A percentile compares a stretch with the other conserved stretches of the same genome.
phyloP scores from a whole-genome alignment of 2,888 invertebrate genomes.

The Periphyllus acericola region DNA sequence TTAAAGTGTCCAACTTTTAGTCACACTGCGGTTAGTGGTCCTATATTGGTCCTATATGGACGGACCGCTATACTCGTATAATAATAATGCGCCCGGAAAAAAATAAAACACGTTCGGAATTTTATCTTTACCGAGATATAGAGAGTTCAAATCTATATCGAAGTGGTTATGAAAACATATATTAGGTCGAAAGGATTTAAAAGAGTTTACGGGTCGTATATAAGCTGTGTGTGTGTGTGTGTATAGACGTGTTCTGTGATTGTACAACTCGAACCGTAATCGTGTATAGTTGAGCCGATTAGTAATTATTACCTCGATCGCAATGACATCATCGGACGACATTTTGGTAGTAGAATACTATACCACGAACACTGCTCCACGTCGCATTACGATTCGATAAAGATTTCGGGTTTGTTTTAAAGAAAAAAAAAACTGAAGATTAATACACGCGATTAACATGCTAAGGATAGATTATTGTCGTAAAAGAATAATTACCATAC shows the following conservation, averaged over 20 bases:
- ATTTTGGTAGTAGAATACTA: not conserved
- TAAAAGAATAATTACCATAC: not conserved
- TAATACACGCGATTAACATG: not conserved
- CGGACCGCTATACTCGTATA: too few species aligned
- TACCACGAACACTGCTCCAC: not conserved
- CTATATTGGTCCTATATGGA: too few species aligned
- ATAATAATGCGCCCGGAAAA: not conserved
- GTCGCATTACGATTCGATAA: not conserved
- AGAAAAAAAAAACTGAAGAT: not conserved
- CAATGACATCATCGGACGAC: not conserved
- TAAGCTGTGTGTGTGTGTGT: too few species aligned
- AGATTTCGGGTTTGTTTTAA: not conserved
- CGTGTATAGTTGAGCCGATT: not conserved
- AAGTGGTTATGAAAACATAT: not conserved
- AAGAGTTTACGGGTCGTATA: not conserved
- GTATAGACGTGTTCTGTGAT: not conserved
- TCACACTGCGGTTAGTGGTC: too few species aligned
- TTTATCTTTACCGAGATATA: not conserved
- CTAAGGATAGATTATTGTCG: not conserved
- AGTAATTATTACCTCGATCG: not conserved
- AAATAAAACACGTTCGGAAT: not conserved
- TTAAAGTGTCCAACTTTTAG: too few species aligned
- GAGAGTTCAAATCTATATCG: not conserved
- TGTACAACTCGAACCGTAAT: not conserved
- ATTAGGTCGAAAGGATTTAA: not conserved